A percentile compares a stretch with the other conserved stretches of the same genome.
Conservation (phyloP, 1,140 invertebrate genomes). For the Drosophila nikananu region DNA sequence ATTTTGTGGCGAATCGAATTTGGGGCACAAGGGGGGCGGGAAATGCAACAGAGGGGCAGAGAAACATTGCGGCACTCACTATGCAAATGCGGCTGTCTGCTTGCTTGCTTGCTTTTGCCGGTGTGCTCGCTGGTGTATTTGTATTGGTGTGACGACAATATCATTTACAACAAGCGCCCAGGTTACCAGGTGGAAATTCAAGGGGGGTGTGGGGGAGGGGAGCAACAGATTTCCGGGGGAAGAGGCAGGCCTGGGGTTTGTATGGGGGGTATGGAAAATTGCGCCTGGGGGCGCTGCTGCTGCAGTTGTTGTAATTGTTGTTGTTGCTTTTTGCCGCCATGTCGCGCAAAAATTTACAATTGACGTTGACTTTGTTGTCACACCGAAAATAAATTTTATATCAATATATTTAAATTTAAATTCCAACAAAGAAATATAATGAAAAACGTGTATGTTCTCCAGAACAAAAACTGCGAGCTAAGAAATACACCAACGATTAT, state of each 20-base stretch:
- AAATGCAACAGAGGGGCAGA: not conserved
- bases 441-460: too few relatives aligned
- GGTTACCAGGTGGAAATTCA: conserved; percentile 49
- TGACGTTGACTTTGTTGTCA: conserved; percentile 53
- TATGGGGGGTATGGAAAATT: conserved; percentile 11
- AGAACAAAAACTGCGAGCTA: not conserved
- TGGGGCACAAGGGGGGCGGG: not conserved
- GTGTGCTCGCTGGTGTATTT: conserved; percentile 23
- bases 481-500: not conserved
- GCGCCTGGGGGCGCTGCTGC: conserved; percentile 28
- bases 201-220: not conserved
- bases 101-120: conserved; percentile 27
- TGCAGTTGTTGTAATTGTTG: conserved; percentile 25
- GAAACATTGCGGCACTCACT: conserved; percentile 50
- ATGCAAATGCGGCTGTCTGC: conserved; percentile 58
- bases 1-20: conserved; percentile 62
- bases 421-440: not conserved
- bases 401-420: too few relatives aligned
- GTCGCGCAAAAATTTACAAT: conserved; percentile 75
- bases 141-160: conserved; percentile 73
- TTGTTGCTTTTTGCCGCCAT: conserved; percentile 67
- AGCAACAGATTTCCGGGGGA: not conserved
- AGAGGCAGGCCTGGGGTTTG: not conserved
- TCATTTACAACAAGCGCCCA: conserved; percentile 73
- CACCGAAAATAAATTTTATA: not conserved